Base-by-base conservation (phyloP, 1,140 invertebrate species). In the Penaeus indicus region DNA sequence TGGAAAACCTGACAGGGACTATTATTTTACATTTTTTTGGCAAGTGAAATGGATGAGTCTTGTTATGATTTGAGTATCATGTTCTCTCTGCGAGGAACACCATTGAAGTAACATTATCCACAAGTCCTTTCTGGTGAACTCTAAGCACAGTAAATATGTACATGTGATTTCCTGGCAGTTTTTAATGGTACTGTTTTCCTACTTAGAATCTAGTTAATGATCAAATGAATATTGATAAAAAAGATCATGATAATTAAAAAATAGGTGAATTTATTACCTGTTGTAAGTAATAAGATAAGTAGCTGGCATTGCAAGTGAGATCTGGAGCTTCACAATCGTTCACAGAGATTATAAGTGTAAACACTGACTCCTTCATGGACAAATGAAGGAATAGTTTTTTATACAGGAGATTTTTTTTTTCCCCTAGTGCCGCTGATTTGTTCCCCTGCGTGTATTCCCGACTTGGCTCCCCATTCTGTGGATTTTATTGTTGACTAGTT, bases 271-370 rank as follows among this genome's bases (percentile, higher is more conserved):
- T 32, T 18, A 27, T 32, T 38, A 75, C 72, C 72, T 38, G 25
- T 72, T 32, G 8, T 25, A 72, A 72, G 25, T 72, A 32, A 38
- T 75, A 75, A 62, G 75, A 78, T 62, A 78, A 77, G 72, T 84
- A 63, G 87, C 87, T 84, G 87, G 87, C 81, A 84, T 38, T 61
- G 78, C 60, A 62, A 13, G 42, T 16, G 87, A 84, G 87, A 84
- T 69, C 16, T 67, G 87, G 87, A 88, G 87, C 87, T 88, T 88
- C 87, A 88, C 81, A 88, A 84, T 88, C 81, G 87, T 88, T 88
- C 87, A 88, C 81, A 88, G 87, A 88, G 87, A 88, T 88, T 88
- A 88, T 88, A 88, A 88, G 87, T 84, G 87, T 88, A 88, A 88
- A 88, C 86, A 88, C 69, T 84, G 75, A 88, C 87, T 88, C 87